Base-by-base conservation (phyloP, 2,888 invertebrate genomes). In the Cheilosia pagana region DNA sequence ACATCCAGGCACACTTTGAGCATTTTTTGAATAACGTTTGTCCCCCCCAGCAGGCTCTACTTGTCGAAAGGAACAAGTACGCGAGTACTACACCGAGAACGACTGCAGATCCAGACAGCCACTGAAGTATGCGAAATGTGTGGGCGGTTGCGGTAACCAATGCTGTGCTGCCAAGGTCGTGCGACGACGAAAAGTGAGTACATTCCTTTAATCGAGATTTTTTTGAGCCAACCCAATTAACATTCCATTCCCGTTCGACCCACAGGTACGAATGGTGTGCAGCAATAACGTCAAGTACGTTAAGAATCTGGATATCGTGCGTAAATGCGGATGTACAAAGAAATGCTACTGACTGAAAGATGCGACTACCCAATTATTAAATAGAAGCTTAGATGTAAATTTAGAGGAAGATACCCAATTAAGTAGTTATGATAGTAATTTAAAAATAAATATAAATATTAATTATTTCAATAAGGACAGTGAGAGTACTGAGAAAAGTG, bases 261-360 rank as follows among this genome's bases (percentile, higher is more conserved):
- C 92, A 3, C 92, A 96, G 96, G 95, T 96, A 87, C 96, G 98
- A 88, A 94, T 99, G 88, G 95, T 98, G 89, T 99, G 99, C 93
- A 94, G 95, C 87, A 97, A 98, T 91, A 98, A 98, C 87, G 96
- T 96, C 76, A 96, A 97, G 86, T 98, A 97, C 94, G 97, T 97
- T 92, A 98, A 98, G 94, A 97, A 98, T 88, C 95, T 99, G 90
- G 98, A 98, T 90, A 96, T 99, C 92, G 97, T 99, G 91, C 96
- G 98, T 91, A 98, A 98, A 92, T 99, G 99, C 93, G 97, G 97
- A 88, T 98, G 98, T 94, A 96, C 96, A 89, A 96, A 97, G 93
- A 97, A 97, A 93, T 98, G 97, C 93, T 95, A 95, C 94, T 95
- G 94, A 94, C 94, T 94, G 93, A 93, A 92, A 93, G 92, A 93